A percentile compares a stretch with the other conserved stretches of the same genome.
These are phyloP conservation scores for Aphelenchoides bicaudatus DNA, from an alignment of 2,888 invertebrate species.

Conservation along the genomic window DNA sequence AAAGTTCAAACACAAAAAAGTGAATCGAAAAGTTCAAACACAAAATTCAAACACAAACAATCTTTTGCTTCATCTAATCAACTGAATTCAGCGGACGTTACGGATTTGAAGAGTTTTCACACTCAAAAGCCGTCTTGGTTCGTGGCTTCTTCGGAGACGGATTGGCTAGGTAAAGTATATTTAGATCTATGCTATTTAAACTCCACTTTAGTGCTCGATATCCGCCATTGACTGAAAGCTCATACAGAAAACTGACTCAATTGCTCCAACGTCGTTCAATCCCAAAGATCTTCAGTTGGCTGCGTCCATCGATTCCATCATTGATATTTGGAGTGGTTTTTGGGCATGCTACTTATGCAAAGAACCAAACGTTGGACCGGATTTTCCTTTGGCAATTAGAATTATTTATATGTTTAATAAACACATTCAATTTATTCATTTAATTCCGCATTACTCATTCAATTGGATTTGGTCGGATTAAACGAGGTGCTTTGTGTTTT, in stretches of 20 bases:
- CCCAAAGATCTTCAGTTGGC: not conserved
- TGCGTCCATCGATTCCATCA: slow-evolving; percentile 18
- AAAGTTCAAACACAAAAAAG: too few species aligned
- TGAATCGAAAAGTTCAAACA: too few species aligned
- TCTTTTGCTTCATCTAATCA: too few species aligned
- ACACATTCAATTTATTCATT: too few species aligned
- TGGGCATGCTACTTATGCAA: too few species aligned
- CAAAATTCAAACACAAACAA: too few species aligned
- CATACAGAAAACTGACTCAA: slow-evolving; percentile 37
- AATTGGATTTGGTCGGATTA: too few species aligned
- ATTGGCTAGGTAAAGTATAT: slow-evolving; percentile 39
- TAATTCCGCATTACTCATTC: too few species aligned
- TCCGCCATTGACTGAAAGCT: slow-evolving; percentile 45
- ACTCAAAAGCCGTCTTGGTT: slow-evolving; percentile 75
- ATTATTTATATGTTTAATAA: too few species aligned
- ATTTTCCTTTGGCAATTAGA: too few species aligned
- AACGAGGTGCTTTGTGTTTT: too few species aligned
- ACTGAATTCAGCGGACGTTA: slow-evolving; percentile 71
- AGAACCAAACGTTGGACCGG: too few species aligned
- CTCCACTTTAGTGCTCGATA: slow-evolving; percentile 42
- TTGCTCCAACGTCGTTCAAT: slow-evolving; percentile 8
- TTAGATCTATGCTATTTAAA: not conserved
- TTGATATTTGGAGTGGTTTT: slow-evolving; percentile 25
- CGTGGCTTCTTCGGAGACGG: slow-evolving; percentile 55
- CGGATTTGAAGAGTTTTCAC: slow-evolving; percentile 87